Evolutionary conservation across 2,113 vertebrate species (phyloP).

Genomic region (Silurus meridionalis): DNA sequence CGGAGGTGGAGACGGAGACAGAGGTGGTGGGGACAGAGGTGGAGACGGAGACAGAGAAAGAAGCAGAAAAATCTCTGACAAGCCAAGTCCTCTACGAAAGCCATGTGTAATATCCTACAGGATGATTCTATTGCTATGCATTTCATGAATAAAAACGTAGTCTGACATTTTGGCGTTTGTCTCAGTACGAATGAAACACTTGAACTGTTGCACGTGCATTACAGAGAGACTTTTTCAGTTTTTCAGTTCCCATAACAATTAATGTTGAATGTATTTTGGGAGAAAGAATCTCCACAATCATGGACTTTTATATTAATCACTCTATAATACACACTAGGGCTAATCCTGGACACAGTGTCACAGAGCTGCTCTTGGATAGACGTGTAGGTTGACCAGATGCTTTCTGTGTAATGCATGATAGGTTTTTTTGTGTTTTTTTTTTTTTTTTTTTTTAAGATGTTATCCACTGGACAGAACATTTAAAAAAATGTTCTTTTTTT

Average conservation of each 20-base stretch:
- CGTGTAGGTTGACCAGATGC: not conserved
- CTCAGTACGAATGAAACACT: conserved; percentile 40
- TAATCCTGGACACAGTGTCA: conserved; percentile 7
- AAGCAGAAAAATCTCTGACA: not conserved
- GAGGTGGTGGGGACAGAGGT: conserved; percentile 39
- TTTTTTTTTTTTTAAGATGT: not conserved
- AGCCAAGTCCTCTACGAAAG: conserved; percentile 88
- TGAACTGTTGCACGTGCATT: not conserved
- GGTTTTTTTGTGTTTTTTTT: conserved; percentile 11
- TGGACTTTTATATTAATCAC: conserved; percentile 44
- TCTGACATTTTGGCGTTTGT: conserved; percentile 71
- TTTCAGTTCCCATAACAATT: conserved; percentile 42
- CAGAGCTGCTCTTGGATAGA: conserved; percentile 1
- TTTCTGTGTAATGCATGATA: conserved; percentile 29
- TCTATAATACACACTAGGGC: conserved; percentile 14
- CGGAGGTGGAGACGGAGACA: conserved; percentile 7
- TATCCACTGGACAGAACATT: not conserved
- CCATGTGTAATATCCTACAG: conserved; percentile 82
- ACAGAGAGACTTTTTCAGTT: not conserved
- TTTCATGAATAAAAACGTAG: conserved; percentile 67
- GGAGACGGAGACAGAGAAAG: conserved; percentile 14
- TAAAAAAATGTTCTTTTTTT: not conserved
- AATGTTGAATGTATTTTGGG: conserved; percentile 67
- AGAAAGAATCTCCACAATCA: conserved; percentile 8
- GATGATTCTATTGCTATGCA: conserved; percentile 72